These are phyloP conservation scores for Ernsta delagoae DNA, from an alignment of 2,888 invertebrate species.

Conservation along the genomic window DNA sequence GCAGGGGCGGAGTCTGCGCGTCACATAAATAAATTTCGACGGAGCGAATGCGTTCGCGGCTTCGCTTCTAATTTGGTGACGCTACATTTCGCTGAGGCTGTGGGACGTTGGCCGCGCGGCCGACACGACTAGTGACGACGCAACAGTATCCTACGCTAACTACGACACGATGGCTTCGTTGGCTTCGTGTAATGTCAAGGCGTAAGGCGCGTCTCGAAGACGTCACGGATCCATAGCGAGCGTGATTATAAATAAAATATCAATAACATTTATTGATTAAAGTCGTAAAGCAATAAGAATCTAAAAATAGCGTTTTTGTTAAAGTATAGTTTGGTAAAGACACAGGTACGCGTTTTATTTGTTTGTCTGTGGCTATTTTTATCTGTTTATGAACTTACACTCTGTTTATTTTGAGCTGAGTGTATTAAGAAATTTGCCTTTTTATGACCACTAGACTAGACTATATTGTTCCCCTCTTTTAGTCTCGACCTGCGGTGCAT, in stretches of 20 bases:
- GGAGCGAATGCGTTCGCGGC: slow-evolving; percentile 52
- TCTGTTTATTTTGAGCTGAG: no score
- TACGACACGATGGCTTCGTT: slow-evolving; percentile 17
- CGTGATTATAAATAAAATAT: slow-evolving; percentile 10
- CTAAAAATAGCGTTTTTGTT: not conserved
- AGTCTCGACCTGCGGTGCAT: no score
- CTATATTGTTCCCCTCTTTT: no score
- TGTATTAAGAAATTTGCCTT: no score
- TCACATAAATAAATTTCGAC: slow-evolving; percentile 63
- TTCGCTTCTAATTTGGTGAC: slow-evolving; percentile 82
- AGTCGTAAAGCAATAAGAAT: not conserved
- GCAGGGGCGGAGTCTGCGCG: slow-evolving; percentile 70
- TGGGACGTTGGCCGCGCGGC: slow-evolving; percentile 46
- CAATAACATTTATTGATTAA: slow-evolving; percentile 1
- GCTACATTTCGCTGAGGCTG: slow-evolving; percentile 48
- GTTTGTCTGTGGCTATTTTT: not conserved
- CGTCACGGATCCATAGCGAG: slow-evolving; percentile 35
- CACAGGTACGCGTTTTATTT: not conserved
- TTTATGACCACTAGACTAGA: no score
- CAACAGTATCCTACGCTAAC: slow-evolving; percentile 56
- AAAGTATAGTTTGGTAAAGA: not conserved
- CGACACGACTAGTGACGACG: slow-evolving; percentile 27
- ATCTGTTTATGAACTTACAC: not conserved
- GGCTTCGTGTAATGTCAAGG: slow-evolving; percentile 17
- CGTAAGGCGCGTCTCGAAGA: slow-evolving; percentile 41